Conservation (phyloP, 2,113 vertebrate species). For the Synchiropus splendidus region DNA sequence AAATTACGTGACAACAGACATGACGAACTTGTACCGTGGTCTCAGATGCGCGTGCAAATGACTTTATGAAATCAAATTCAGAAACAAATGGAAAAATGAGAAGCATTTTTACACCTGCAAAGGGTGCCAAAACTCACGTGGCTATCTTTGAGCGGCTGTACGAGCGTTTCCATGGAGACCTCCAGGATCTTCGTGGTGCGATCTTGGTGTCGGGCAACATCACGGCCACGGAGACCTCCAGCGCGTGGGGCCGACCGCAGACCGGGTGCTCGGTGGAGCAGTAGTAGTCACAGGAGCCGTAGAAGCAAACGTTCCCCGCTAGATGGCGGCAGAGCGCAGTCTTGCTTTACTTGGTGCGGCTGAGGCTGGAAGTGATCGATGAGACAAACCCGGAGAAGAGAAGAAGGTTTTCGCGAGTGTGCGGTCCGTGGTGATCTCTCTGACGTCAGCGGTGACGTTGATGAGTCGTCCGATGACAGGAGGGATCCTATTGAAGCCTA, state of each 20-base stretch:
- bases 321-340: slow-evolving; percentile 7
- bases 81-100: too few species aligned
- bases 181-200: slow-evolving; percentile 91
- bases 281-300: slow-evolving; percentile 93
- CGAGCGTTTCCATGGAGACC: slow-evolving; percentile 91
- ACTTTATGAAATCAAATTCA: too few species aligned
- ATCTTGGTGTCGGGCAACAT: slow-evolving; percentile 85
- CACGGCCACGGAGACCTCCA: slow-evolving; percentile 87
- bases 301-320: slow-evolving; percentile 85
- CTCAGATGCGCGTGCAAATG: too few species aligned
- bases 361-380: too few species aligned
- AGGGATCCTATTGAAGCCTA: slow-evolving; percentile 78
- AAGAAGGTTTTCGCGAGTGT: slow-evolving; percentile 73
- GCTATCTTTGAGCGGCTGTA: slow-evolving; percentile 67
- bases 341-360: not conserved
- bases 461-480: slow-evolving; percentile 72
- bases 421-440: slow-evolving; percentile 73
- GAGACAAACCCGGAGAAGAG: slow-evolving; percentile 46
- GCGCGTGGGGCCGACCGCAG: slow-evolving; percentile 81
- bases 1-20: too few species aligned
- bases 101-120: too few species aligned
- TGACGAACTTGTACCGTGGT: too few species aligned
- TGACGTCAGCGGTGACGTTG: slow-evolving; percentile 73
- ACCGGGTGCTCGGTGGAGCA: slow-evolving; percentile 88
- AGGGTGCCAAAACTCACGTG: slow-evolving; percentile 20